Conservation (phyloP, 2,797 vertebrate species). For the Urosaurus nigricauda region DNA sequence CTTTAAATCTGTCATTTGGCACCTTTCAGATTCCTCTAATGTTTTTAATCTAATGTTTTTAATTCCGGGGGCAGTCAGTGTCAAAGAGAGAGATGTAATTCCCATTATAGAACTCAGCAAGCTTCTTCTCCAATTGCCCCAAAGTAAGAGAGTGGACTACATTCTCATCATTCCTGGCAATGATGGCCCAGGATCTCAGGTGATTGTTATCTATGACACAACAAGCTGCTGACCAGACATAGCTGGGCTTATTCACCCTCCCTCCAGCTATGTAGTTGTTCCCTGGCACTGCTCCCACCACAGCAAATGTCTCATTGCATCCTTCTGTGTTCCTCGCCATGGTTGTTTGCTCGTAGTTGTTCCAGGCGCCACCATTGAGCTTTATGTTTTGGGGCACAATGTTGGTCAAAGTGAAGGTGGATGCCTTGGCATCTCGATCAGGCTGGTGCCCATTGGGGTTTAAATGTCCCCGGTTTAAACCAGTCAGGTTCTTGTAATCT, state of each 20-base stretch:
- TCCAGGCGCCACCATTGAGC: slow-evolving; percentile 64
- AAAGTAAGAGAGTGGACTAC: slow-evolving; percentile 36
- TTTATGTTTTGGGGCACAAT: slow-evolving; percentile 66
- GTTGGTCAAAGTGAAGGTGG: slow-evolving; percentile 76
- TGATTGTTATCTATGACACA: slow-evolving; percentile 50
- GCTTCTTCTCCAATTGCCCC: slow-evolving; percentile 44
- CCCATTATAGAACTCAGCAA: slow-evolving; percentile 49
- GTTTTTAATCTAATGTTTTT: not conserved
- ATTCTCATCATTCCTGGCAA: slow-evolving; percentile 60
- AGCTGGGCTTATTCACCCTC: slow-evolving; percentile 70
- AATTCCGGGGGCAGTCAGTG: slow-evolving; percentile 38
- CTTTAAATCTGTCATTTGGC: no score
- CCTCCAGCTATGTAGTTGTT: slow-evolving; percentile 61
- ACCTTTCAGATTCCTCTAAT: not conserved
- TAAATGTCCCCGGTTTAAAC: slow-evolving; percentile 67
- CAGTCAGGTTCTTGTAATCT: slow-evolving; percentile 68
- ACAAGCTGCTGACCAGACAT: slow-evolving; percentile 68
- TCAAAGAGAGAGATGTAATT: slow-evolving; percentile 60
- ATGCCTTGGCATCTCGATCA: not conserved
- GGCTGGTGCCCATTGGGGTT: slow-evolving; percentile 64
- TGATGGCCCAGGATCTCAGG: slow-evolving; percentile 57
- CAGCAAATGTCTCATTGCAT: slow-evolving; percentile 39
- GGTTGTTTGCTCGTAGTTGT: slow-evolving; percentile 56
- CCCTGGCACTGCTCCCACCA: slow-evolving; percentile 69
- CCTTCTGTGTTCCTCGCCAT: slow-evolving; percentile 46